Conservation (phyloP, 2,797 vertebrate species). For the Tokudaia tokunoshimensis region DNA sequence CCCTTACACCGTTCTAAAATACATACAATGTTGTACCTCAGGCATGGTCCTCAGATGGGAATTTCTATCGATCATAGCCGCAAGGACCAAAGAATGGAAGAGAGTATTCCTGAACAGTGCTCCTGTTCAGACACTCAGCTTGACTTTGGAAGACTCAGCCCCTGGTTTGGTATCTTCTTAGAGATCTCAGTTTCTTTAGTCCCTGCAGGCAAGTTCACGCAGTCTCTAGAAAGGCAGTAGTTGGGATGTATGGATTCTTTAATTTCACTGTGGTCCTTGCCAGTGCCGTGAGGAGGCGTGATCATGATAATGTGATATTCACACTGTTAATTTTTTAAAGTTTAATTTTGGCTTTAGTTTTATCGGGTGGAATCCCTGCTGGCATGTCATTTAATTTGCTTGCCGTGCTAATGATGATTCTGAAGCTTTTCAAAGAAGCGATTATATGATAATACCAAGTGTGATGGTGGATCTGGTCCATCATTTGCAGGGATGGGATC, state of each 20-base stretch:
- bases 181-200: background rate
- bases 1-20: background rate
- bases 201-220: fast-evolving
- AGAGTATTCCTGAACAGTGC: background rate
- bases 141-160: background rate
- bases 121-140: background rate
- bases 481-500: constrained; percentile 69
- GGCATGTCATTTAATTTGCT: constrained; percentile 76
- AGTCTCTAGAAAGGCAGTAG: background rate
- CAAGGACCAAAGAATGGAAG: background rate
- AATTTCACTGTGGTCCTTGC: background rate
- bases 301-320: constrained; percentile 65
- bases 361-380: constrained; percentile 77
- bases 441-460: constrained; percentile 76
- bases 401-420: constrained; percentile 74
- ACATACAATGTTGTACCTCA: background rate
- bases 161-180: background rate
- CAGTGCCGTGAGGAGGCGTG: background rate
- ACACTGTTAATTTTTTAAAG: constrained; percentile 44
- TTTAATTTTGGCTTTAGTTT: constrained; percentile 78
- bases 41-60: too few relatives aligned
- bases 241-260: background rate
- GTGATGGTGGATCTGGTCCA: constrained; percentile 53
- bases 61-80: background rate
- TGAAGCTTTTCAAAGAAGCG: constrained; percentile 70